Conservation (phyloP, 2,888 invertebrate species). For the Clanis bilineata region DNA sequence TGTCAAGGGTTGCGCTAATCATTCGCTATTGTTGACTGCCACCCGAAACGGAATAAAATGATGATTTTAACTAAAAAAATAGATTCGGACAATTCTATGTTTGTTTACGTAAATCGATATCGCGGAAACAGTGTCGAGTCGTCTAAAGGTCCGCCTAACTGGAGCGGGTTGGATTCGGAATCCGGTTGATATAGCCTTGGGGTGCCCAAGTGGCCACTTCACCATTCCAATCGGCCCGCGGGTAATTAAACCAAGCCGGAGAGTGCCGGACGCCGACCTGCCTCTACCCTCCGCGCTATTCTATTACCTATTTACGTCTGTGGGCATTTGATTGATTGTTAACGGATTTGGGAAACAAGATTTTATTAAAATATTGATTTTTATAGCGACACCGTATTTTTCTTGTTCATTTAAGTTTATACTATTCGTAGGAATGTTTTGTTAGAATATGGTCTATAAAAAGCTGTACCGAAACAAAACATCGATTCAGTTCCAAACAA, state of each 20-base stretch:
- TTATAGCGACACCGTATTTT: background rate
- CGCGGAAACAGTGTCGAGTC: constrained; percentile 65
- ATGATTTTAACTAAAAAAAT: constrained; percentile 41
- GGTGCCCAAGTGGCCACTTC: constrained; percentile 74
- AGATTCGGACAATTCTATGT: constrained; percentile 19
- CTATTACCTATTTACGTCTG: constrained; percentile 33
- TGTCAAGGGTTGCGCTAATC: constrained; percentile 79
- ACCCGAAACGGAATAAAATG: constrained; percentile 59
- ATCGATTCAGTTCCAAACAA: constrained; percentile 17
- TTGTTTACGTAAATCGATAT: constrained; percentile 39
- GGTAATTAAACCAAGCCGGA: constrained; percentile 65
- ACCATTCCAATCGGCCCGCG: constrained; percentile 72
- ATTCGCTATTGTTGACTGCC: constrained; percentile 67
- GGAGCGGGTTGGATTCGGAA: constrained; percentile 75
- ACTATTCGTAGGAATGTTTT: background rate
- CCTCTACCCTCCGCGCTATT: constrained; percentile 40
- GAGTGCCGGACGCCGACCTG: constrained; percentile 55
- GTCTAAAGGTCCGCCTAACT: constrained; percentile 74
- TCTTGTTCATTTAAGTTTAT: too few species aligned
- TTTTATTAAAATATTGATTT: background rate
- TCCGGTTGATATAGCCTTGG: constrained; percentile 79
- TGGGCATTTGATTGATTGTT: constrained; percentile 30
- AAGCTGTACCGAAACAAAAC: background rate
- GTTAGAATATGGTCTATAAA: background rate
- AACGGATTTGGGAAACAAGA: background rate